Evolutionary conservation across 1,140 invertebrate genomes (phyloP).

Genomic region (Ruditapes philippinarum): DNA sequence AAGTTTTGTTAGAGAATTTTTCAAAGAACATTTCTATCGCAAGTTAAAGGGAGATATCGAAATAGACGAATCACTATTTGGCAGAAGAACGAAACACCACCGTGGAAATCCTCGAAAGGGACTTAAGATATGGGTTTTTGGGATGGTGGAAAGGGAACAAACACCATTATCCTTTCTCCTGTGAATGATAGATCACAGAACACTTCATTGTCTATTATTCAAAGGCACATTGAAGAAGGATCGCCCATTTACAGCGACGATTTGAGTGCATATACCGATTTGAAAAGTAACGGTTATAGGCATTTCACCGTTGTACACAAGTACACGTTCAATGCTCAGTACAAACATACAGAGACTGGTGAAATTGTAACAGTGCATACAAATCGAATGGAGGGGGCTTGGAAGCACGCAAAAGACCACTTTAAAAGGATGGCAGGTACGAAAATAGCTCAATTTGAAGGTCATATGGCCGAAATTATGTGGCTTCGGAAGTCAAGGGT

Average conservation of each 20-base stretch:
- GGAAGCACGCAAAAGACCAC: not conserved
- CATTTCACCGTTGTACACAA: not conserved
- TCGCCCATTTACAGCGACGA: not conserved
- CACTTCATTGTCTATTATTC: not conserved
- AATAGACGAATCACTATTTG: not conserved
- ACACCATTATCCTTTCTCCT: not conserved
- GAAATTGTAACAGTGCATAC: not conserved
- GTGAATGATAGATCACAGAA: not conserved
- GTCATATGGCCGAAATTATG: slow-evolving; percentile 7
- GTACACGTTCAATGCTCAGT: not conserved
- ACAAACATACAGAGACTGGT: not conserved
- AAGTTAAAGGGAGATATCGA: not conserved
- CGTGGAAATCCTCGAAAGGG: not conserved
- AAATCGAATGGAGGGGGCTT: not conserved
- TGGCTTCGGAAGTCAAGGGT: too few species aligned
- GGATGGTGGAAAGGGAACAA: not conserved
- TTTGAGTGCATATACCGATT: not conserved
- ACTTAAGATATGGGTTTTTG: not conserved
- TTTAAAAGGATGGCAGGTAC: not conserved
- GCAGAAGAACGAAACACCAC: not conserved
- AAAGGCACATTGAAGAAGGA: not conserved
- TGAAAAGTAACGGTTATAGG: not conserved
- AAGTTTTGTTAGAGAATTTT: not conserved
- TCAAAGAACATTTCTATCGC: not conserved
- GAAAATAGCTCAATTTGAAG: not conserved